phyloP scores from a whole-genome alignment of 2,888 invertebrate genomes.

The Dascillus cervinus region DNA sequence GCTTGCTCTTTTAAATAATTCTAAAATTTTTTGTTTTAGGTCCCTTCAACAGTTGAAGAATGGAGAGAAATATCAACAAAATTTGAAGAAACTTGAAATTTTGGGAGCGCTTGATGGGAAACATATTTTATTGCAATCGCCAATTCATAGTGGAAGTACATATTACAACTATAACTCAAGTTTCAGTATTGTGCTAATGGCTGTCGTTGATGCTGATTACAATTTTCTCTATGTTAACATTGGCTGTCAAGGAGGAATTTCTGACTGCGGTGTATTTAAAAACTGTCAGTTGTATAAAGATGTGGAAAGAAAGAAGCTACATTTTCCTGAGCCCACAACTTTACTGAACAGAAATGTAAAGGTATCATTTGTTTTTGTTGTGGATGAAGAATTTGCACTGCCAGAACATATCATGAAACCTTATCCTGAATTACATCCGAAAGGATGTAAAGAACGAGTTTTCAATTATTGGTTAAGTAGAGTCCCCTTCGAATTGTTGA shows the following conservation, averaged over 20 bases:
- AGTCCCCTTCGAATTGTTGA: not conserved
- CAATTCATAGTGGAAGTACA: conserved; percentile 10
- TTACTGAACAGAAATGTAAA: no score
- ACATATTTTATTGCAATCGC: conserved; percentile 14
- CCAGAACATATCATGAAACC: conserved; percentile 3
- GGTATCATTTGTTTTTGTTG: conserved; percentile 1
- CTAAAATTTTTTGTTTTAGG: conserved; percentile 14
- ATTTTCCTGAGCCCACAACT: no score
- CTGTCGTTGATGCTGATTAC: conserved; percentile 10
- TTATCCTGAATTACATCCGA: conserved; percentile 1
- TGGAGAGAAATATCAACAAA: conserved; percentile 10
- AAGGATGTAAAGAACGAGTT: not conserved
- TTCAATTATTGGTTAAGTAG: conserved; percentile 1
- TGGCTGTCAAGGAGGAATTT: conserved; percentile 6
- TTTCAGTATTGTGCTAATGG: conserved; percentile 13
- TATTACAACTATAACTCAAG: conserved; percentile 1
- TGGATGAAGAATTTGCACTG: conserved; percentile 1
- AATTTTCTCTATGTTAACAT: conserved; percentile 12
- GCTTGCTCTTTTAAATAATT: no score
- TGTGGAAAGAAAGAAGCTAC: no score
- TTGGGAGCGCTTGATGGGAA: conserved; percentile 16
- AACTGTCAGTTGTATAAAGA: no score
- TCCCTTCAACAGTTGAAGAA: conserved; percentile 11
- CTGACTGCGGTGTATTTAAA: conserved; percentile 4
- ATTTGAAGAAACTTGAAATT: conserved; percentile 16